Conservation (phyloP, 2,888 invertebrate genomes). For the Axea sp. region DNA sequence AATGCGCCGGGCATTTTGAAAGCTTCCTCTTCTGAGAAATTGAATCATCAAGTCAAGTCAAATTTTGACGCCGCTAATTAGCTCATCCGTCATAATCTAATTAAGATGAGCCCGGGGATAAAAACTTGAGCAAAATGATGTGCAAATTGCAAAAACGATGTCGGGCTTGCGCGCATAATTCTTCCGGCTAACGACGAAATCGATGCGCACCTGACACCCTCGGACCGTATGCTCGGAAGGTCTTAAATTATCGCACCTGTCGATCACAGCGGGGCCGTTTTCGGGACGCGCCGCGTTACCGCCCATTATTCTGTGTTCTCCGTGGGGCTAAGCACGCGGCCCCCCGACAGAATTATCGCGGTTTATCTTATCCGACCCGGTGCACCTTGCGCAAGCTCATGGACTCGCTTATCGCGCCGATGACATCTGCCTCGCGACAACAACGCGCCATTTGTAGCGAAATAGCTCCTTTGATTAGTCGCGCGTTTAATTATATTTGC, state of each 20-base stretch:
- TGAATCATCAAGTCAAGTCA: conserved; percentile 41
- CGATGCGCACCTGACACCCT: conserved; percentile 63
- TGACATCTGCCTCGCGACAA: conserved; percentile 20
- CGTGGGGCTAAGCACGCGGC: conserved; percentile 19
- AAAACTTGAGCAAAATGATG: conserved; percentile 39
- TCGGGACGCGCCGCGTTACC: conserved; percentile 5
- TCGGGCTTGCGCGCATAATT: conserved; percentile 50
- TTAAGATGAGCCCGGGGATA: conserved; percentile 53
- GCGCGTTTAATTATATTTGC: neutral
- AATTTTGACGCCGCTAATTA: conserved; percentile 47
- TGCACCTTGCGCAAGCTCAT: conserved; percentile 35
- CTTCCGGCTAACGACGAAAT: conserved; percentile 62
- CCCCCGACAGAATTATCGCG: conserved; percentile 18
- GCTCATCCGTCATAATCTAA: conserved; percentile 58
- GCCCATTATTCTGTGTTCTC: neutral
- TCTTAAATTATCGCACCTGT: conserved; percentile 63
- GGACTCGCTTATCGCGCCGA: conserved; percentile 12
- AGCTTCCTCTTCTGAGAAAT: conserved; percentile 35
- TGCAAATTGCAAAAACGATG: conserved; percentile 44
- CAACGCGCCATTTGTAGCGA: conserved; percentile 26
- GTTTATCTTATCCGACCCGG: conserved; percentile 41
- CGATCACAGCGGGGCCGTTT: conserved; percentile 44
- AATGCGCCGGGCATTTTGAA: too few relatives aligned
- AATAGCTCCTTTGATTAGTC: conserved; percentile 18
- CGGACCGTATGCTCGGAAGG: conserved; percentile 55